phyloP scores from a whole-genome alignment of 2,113 vertebrate species.

The Danionella cerebrum region DNA sequence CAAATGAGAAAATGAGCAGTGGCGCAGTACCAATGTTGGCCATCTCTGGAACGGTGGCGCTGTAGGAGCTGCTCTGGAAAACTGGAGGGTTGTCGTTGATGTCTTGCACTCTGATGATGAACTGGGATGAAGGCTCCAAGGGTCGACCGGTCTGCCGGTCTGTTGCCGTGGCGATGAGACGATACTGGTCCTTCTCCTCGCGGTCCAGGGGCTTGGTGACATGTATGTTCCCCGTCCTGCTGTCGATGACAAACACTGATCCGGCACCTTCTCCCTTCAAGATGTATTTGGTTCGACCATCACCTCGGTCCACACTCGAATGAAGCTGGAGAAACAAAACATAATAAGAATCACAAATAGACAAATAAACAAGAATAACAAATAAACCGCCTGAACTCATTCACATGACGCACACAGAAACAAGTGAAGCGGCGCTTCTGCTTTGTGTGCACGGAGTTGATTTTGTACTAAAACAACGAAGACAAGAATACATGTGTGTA shows the following conservation, averaged over 20 bases:
- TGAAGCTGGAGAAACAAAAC: constrained; percentile 65
- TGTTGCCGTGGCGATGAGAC: constrained; percentile 74
- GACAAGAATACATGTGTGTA: too few relatives aligned
- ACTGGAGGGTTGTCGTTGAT: constrained; percentile 85
- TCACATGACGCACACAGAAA: too few relatives aligned
- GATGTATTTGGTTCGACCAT: constrained; percentile 75
- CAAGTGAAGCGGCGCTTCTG: too few relatives aligned
- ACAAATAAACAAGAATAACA: too few relatives aligned
- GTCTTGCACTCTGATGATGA: constrained; percentile 86
- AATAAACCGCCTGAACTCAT: too few relatives aligned
- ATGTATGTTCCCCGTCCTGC: constrained; percentile 82
- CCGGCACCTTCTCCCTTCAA: constrained; percentile 83
- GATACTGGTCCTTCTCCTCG: constrained; percentile 84
- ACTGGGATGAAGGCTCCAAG: constrained; percentile 80
- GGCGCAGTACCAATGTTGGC: constrained; percentile 71
- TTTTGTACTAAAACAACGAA: too few relatives aligned
- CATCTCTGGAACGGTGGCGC: constrained; percentile 81
- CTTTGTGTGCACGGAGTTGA: too few relatives aligned
- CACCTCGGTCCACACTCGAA: constrained; percentile 79
- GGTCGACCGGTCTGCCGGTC: constrained; percentile 74
- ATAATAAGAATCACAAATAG: neutral
- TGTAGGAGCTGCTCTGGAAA: constrained; percentile 71
- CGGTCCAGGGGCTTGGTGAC: constrained; percentile 84
- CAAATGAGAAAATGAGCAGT: too few relatives aligned
- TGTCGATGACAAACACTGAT: constrained; percentile 83